Conservation (phyloP, 2,113 vertebrate genomes). For the Psophia crepitans region DNA sequence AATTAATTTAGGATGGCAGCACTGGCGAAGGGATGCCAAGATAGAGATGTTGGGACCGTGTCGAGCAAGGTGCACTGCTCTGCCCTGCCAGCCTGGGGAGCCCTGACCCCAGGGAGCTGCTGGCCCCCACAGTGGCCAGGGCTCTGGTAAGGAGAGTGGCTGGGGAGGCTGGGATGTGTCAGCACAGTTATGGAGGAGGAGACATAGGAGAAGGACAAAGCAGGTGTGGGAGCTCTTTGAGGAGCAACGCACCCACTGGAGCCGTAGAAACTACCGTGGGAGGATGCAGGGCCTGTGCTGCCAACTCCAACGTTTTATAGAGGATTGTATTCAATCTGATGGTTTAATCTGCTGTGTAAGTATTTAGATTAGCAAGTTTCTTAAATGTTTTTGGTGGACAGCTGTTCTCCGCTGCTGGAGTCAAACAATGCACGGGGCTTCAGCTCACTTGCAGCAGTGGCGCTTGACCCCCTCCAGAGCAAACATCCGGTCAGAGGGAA, state of each 20-base stretch:
- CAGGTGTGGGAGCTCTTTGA: background rate
- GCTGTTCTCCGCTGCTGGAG: background rate
- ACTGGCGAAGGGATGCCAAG: background rate
- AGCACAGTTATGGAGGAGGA: background rate
- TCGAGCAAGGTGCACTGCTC: background rate
- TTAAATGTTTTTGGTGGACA: background rate
- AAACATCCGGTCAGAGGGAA: background rate
- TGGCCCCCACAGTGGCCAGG: rapidly evolving
- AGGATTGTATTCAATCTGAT: background rate
- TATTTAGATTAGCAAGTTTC: background rate
- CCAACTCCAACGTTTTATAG: background rate
- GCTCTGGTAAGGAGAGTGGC: rapidly evolving
- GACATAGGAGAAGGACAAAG: rapidly evolving
- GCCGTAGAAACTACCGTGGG: background rate
- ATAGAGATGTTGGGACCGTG: background rate
- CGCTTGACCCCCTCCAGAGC: background rate
- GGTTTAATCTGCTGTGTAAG: background rate
- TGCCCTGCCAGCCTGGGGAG: background rate
- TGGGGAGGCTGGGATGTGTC: background rate
- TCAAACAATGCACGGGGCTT: rapidly evolving
- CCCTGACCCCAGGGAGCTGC: background rate
- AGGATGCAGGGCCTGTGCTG: rapidly evolving
- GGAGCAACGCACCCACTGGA: rapidly evolving
- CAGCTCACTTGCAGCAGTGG: background rate
- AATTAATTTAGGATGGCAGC: background rate